A percentile compares a stretch with the other conserved stretches of the same genome.
Conservation (phyloP, 2,113 vertebrate genomes). For the Gavia stellata region DNA sequence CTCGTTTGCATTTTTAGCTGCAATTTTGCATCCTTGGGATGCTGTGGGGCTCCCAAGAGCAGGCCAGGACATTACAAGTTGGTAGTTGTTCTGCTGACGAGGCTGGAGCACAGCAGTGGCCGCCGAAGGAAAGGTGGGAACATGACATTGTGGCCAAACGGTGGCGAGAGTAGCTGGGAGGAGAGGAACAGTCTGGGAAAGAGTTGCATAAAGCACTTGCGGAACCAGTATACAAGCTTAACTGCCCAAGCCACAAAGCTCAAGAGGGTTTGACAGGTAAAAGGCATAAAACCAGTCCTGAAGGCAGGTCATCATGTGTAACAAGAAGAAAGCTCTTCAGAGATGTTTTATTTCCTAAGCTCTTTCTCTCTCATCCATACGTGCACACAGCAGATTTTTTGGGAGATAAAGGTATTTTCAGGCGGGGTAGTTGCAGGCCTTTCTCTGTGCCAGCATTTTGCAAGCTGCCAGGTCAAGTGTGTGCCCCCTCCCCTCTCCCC, state of each 20-base stretch:
- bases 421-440: neutral
- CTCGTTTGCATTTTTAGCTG: neutral
- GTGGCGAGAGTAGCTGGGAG: neutral
- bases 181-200: neutral
- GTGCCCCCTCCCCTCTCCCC: fast-evolving
- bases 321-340: neutral
- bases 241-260: neutral
- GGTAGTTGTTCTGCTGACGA: fast-evolving
- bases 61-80: neutral
- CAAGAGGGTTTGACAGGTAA: neutral
- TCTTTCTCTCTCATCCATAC: neutral
- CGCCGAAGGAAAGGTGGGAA: neutral
- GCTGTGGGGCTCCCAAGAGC: neutral
- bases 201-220: neutral
- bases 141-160: fast-evolving
- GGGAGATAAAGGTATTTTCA: neutral
- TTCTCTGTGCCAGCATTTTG: neutral
- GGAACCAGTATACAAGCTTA: neutral
- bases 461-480: neutral
- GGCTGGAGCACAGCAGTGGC: neutral
- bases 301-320: neutral
- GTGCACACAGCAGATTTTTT: neutral
- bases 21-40: neutral
- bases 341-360: neutral
- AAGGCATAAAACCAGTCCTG: neutral